Conservation (phyloP, 2,888 invertebrate species). For the Crepidodera aurea region DNA sequence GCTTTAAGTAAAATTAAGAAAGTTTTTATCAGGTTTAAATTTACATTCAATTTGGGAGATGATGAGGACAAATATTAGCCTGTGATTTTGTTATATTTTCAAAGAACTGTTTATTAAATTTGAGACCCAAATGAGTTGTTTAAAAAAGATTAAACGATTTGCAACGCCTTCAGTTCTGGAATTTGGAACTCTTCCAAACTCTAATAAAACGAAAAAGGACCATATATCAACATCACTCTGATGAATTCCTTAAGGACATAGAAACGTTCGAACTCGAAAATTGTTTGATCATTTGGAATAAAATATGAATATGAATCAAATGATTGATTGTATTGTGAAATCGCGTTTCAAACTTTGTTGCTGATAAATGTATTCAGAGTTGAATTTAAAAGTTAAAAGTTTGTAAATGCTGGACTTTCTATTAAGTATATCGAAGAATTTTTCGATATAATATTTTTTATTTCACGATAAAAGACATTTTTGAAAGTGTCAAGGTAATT, state of each 20-base stretch:
- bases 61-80: conserved; percentile 26
- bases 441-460: background rate
- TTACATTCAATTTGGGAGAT: conserved; percentile 30
- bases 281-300: background rate
- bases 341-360: background rate
- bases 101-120: background rate
- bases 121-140: background rate
- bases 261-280: background rate
- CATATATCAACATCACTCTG: background rate
- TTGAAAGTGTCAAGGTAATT: background rate
- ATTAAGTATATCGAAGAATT: too few relatives aligned
- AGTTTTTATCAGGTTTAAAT: conserved; percentile 40
- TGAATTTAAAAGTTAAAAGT: background rate
- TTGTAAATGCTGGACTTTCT: background rate
- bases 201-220: too few relatives aligned
- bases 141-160: too few relatives aligned
- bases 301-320: conserved; percentile 1
- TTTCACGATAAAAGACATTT: background rate
- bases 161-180: too few relatives aligned
- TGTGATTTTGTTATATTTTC: background rate
- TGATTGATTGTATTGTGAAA: conserved; percentile 2
- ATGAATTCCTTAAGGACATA: background rate
- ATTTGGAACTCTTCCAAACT: too few relatives aligned
- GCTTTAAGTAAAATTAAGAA: conserved; percentile 38
- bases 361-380: conserved; percentile 5